Conservation (phyloP, 2,797 vertebrate species). For the Sparus aurata region DNA sequence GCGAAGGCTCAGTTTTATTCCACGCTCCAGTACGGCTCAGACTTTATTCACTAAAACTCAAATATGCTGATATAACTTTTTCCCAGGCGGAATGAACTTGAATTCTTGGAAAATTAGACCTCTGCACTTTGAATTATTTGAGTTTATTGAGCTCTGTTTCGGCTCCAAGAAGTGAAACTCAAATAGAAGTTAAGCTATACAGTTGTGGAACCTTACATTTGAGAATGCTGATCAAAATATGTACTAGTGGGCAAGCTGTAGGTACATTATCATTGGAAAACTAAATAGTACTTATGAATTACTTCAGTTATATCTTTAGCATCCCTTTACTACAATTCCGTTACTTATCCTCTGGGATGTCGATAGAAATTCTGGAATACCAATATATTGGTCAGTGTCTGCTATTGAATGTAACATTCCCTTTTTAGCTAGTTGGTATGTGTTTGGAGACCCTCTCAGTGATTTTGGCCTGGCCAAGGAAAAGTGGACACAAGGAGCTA, state of each 20-base stretch:
- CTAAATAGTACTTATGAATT: not conserved
- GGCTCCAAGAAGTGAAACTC: not conserved
- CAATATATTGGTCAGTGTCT: not conserved
- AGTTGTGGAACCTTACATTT: not conserved
- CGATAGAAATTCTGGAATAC: not conserved
- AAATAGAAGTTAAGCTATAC: not conserved
- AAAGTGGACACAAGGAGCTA: conserved; percentile 42
- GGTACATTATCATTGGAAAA: conserved; percentile 1
- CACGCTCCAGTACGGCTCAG: conserved; percentile 3
- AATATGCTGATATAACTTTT: conserved; percentile 17
- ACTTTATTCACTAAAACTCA: not conserved
- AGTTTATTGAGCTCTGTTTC: not conserved
- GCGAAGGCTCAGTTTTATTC: conserved; percentile 10
- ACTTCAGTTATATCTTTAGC: not conserved
- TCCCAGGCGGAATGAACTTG: conserved; percentile 6
- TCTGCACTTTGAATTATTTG: conserved; percentile 37
- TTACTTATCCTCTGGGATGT: not conserved
- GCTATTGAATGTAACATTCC: conserved; percentile 6
- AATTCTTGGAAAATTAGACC: conserved; percentile 24
- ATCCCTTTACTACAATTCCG: not conserved
- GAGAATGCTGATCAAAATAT: not conserved
- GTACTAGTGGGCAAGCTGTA: not conserved
- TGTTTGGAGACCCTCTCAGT: conserved; percentile 21
- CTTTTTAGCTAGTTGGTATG: not conserved
- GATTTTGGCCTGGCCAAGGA: conserved; percentile 16